Base-by-base conservation (phyloP, 2,797 vertebrate genomes). In the Anguilla megastoma region DNA sequence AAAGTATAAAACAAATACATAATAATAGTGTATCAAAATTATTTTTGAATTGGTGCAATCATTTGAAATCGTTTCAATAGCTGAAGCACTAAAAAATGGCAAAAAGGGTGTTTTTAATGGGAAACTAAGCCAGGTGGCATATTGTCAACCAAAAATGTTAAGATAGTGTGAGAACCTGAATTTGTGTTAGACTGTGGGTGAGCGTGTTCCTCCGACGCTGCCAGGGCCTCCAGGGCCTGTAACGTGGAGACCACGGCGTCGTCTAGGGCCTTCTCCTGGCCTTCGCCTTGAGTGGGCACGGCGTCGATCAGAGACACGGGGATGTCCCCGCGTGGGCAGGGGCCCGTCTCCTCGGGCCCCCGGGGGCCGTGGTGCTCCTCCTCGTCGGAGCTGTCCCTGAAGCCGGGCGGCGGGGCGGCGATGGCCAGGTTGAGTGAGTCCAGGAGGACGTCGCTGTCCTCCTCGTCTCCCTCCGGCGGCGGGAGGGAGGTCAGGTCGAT, bases 81-180 rank as follows among this genome's bases (percentile, higher is more conserved):
- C 21, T 21, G 60, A 21, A 21, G 60, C 21, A 63, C 18, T 24
- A 21, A 24, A 21, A 63, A 63, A 63, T 7, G 24, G 63, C 63
- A 69, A 18, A 63, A 63, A 45, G 5, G 60, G 60, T 63, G 21
- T 63, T 69, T 69, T 58, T n/a, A 27, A 27, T n/a, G 63, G 24
- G 63, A 27, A n/a, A 69, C 63, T 69, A 69, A 16, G 56, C 14
- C 63, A 69, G 6, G 27, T n/a, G 63, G 94, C 94, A 93, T 94
- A 90, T 91, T 93, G 94, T 97, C 96, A 99, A 96, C 98, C 97
- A 94, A 99, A 95, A 99, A 99, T 0, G 98, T 99, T 97, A 99
- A 97, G 95, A 99, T 98, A 93, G 97, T 97, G 95, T 97, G 98
- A 97, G 98, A 96, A 99, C 99, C 99, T 99, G 98, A 97, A 97